Evolutionary conservation across 2,888 invertebrate species (phyloP).

Genomic region (Cloeon dipterum): DNA sequence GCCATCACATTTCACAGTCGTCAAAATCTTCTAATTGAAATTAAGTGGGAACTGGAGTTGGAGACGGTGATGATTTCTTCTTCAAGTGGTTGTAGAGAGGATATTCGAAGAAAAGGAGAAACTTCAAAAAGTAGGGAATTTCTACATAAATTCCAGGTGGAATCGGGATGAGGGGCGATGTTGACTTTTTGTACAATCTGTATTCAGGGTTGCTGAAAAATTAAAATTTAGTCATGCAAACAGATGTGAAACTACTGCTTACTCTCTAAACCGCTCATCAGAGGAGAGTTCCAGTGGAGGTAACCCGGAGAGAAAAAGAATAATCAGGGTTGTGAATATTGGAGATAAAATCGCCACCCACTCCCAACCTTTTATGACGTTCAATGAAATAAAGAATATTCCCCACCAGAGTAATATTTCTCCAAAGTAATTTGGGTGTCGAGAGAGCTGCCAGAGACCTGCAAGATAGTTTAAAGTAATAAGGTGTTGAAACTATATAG

Average conservation of each 20-base stretch:
- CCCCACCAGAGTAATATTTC: constrained; percentile 90
- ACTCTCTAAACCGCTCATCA: constrained; percentile 75
- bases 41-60: background rate
- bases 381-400: constrained; percentile 68
- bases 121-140: constrained; percentile 62
- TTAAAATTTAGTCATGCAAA: background rate
- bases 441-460: constrained; percentile 66
- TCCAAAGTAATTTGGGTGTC: constrained; percentile 89
- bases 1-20: too few relatives aligned
- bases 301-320: constrained; percentile 76
- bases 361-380: constrained; percentile 58
- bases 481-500: too few relatives aligned
- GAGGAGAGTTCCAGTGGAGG: constrained; percentile 68
- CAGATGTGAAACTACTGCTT: too few relatives aligned
- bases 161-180: constrained; percentile 72
- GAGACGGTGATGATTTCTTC: background rate
- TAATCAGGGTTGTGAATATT: constrained; percentile 64
- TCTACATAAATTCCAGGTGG: constrained; percentile 73
- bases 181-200: constrained; percentile 65
- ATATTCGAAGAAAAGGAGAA: constrained; percentile 67
- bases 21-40: too few relatives aligned
- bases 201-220: constrained; percentile 53
- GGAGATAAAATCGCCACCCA: constrained; percentile 75
- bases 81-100: constrained; percentile 36
- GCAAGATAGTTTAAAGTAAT: too few relatives aligned